These are phyloP conservation scores for Oreortyx pictus DNA, from an alignment of 2,797 vertebrate species.

Conservation along the genomic window DNA sequence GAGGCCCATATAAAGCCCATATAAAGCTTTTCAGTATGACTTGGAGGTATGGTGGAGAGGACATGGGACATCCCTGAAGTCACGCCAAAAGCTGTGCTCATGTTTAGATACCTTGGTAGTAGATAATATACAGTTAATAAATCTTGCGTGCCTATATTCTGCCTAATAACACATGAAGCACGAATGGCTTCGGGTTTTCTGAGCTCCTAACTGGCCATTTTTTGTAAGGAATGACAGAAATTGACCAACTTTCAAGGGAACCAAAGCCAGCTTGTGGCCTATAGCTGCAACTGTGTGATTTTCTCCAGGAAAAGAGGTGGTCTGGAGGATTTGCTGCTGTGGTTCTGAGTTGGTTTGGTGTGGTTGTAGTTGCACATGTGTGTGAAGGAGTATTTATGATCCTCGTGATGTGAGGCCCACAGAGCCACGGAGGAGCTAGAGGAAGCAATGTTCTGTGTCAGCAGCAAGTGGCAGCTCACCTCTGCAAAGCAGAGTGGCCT, in stretches of 20 bases:
- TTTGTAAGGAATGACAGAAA: neutral
- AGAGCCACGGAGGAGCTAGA: neutral
- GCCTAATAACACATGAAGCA: neutral
- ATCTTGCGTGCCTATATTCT: neutral
- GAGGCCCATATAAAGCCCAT: neutral
- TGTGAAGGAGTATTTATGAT: neutral
- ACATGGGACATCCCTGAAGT: neutral
- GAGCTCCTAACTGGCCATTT: neutral
- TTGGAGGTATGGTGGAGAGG: neutral
- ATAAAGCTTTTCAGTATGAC: neutral
- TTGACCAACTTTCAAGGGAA: neutral
- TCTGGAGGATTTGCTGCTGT: neutral
- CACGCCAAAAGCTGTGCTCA: neutral
- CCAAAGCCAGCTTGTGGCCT: neutral
- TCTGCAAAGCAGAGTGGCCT: neutral
- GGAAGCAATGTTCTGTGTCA: neutral
- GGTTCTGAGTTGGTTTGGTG: neutral
- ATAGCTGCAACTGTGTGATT: fast-evolving
- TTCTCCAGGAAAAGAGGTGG: neutral
- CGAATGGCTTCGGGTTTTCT: neutral
- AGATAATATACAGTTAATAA: fast-evolving
- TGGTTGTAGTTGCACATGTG: fast-evolving
- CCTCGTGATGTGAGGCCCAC: neutral
- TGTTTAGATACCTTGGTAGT: neutral
- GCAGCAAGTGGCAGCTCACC: neutral